Base-by-base conservation (phyloP, 2,888 invertebrate genomes). In the Drosophila formosana region DNA sequence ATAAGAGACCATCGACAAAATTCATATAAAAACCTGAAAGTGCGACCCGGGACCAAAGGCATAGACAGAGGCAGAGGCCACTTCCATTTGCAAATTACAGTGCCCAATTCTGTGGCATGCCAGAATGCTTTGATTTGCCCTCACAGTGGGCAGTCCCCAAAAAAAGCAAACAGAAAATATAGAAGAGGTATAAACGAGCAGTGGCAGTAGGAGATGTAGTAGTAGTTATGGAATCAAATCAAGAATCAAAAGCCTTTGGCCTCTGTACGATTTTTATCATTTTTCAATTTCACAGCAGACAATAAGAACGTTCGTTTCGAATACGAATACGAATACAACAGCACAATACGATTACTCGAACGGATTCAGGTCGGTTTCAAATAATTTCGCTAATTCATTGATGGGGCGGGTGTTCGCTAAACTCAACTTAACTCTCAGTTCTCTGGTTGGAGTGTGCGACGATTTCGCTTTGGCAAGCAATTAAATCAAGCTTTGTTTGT, bases 281-380 rank as follows among this genome's bases (percentile, higher is more conserved):
- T 88, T 90, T 90, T 90, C 87, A 89, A 90, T 89, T 87, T 90
- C 77, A 78, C 82, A 78, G 89, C 91, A 90, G 90, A 89, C 90
- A 90, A 86, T 79, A 75, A 78, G 70, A 50, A 8, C 60, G 66
- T 66, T 64, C 68, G 18, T 18, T 18, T 18, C 32, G 18, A 18
- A 18, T 18, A 18, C 18, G 18, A 18, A 18, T 18, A 18, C 18
- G 18, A 18, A 18, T 18, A 51, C 67, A 84, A 68, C 50, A 60
- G 23, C 37, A 28, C 64, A 66, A 64, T 65, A 34, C 50, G 49
- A 80, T 76, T 57, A 65, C 46, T 52, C 51, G 55, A 57, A 37
- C 56, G 28, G 51, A 58, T 39, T 62, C n/a, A 13, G 2, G 25
- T 50, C 39, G 66, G 25, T 55, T 63, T 70, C 65, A 69, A 72